These are phyloP conservation scores for rabbit (Oryctolagus cuniculus) DNA, from an alignment of 2,113 vertebrate genomes.

Conservation along the genomic window mOryCun1.1 NC_091447.1:26108001-26108500, in stretches of 20 bases:
- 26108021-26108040: neutral
- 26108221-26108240: neutral
- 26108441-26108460: neutral
- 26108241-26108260: too few relatives aligned
- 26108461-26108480: neutral
- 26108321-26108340: neutral
- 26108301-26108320: neutral
- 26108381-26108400: neutral
- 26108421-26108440: neutral
- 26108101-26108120: neutral
- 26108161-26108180: too few relatives aligned
- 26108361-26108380: neutral
- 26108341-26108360: neutral
- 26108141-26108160: too few relatives aligned
- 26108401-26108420: neutral
- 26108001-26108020: accelerated
- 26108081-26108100: neutral
- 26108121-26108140: neutral
- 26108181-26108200: neutral
- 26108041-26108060: neutral
- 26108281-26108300: neutral
- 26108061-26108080: neutral
- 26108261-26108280: neutral
- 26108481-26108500: neutral
- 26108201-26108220: accelerated